Base-by-base conservation (phyloP, 2,113 vertebrate genomes). In the Machaerirhynchus nigripectus region DNA sequence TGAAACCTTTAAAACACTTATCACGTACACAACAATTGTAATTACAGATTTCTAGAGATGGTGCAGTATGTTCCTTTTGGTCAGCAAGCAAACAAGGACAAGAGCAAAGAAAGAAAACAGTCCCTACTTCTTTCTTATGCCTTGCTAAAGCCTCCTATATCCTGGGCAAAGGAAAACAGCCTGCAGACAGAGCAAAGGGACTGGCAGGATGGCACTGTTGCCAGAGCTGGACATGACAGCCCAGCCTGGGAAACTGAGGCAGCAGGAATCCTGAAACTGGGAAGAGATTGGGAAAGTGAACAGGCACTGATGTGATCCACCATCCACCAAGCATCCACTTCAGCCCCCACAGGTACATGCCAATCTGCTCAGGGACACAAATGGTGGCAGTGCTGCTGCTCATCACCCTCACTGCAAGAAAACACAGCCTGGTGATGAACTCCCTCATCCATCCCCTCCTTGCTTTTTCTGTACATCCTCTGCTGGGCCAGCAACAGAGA, bases 311-410 rank as follows among this genome's bases (percentile, higher is more conserved):
- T 39, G 22, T 31, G 37, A 77, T 9, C 39, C 24, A 40, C 31
- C 3, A 50, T 10, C 56, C 57, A 37, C 35, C 40, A 82, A 52
- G 57, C 35, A 37, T 9, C 39, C 19, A 2, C 24, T 55, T 31
- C 5, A 1, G n/a, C 15, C 15, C 17, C 21, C 20, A 11, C 0
- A 0, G 65, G 46, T 1, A 4, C 7, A 16, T 21, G 27, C 24
- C 65, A 80, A 2, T 11, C 44, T 46, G 64, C 47, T 59, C 13
- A 2, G 30, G 47, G 35, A 86, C 7, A 2, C 1, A 6, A 67
- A 37, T 0, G 0, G 33, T 8, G 20, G 37, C 63, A 83, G 55
- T 3, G 1, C 27, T 57, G 80, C 60, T 30, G 22, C 63, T 90
- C 15, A 3, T 21, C 15, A 31, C 23, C n/a, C 59, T 56, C 3